Evolutionary conservation across 2,888 invertebrate genomes (phyloP), one percentile per base, ranked within the genome.

Genomic region (Neria commutata): DNA sequence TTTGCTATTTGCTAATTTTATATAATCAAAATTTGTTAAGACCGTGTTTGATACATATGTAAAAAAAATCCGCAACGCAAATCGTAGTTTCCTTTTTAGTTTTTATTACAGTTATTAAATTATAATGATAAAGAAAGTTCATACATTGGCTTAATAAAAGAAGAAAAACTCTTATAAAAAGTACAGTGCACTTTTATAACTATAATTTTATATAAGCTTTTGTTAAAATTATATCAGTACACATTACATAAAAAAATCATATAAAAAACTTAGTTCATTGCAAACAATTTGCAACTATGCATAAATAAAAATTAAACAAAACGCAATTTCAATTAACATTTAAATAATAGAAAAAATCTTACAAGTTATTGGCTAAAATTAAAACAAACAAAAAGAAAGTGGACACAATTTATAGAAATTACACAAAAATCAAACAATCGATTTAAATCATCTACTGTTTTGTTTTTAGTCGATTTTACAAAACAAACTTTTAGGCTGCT

Each of bases 151-250:
- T n/a, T n/a, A n/a, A n/a, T n/a, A n/a, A 29, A 29, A 29, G 6
- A 29, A 6, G 11, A 29, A 29, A 29, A 29, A 8, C 11, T 29
- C 6, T 11, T 29, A 29, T 8, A 29, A 29, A 29, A 29, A 29
- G 11, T 29, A 29, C 29, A 29, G 6, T 29, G 60, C 37, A 51
- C 48, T 61, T 57, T 29, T 33, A 58, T 33, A 51, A 23, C 24
- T 52, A 52, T 52, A 16, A 53, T 42, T 54, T 60, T 55, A 46
- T 37, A 24, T 61, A 62, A 54, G 52, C 61, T 62, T 37, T 67
- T 72, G 72, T 76, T 76, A 73, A 73, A 74, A 70, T 68, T 68
- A 72, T 67, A 72, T 76, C 77, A 76, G 77, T 76, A 74, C 77
- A 73, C 75, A 76, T 73, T 66, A 73, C 67, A 65, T n/a, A n/a